Conservation (phyloP, 2,797 vertebrate genomes). For the Gymnothorax javanicus region DNA sequence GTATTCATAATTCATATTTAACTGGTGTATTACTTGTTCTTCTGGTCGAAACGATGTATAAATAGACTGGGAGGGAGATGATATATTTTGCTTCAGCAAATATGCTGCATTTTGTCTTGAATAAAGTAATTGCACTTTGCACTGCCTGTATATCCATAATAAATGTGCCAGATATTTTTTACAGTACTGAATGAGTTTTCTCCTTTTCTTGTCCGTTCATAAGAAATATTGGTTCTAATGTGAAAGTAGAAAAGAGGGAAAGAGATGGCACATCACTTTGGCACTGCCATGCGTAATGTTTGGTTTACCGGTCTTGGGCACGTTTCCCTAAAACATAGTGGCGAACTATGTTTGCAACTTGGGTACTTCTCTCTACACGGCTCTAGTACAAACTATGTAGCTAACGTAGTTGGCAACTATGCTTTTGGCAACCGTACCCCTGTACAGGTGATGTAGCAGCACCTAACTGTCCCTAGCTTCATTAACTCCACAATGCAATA, state of each 20-base stretch:
- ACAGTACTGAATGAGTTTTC: not conserved
- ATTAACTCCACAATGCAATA: not conserved
- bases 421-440: too few relatives aligned
- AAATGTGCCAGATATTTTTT: constrained; percentile 4
- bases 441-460: not conserved
- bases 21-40: not conserved
- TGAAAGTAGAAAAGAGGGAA: not conserved
- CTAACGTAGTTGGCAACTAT: too few relatives aligned
- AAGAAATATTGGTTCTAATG: not conserved
- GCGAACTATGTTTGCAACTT: not conserved
- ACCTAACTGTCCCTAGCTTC: not conserved
- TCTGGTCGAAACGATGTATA: not conserved
- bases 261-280: not conserved
- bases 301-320: not conserved
- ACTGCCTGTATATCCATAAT: not conserved
- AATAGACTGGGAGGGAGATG: not conserved
- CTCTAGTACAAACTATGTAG: too few relatives aligned
- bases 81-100: not conserved
- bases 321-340: not conserved
- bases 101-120: not conserved
- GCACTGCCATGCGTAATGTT: not conserved
- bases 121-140: not conserved
- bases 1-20: constrained; percentile 7
- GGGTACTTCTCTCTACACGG: too few relatives aligned
- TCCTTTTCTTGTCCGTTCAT: not conserved